Percentiles rank a stretch among this genome's conserved stretches.
phyloP scores from a whole-genome alignment of 1,140 invertebrate genomes.

The Oedothorax gibbosus region DNA sequence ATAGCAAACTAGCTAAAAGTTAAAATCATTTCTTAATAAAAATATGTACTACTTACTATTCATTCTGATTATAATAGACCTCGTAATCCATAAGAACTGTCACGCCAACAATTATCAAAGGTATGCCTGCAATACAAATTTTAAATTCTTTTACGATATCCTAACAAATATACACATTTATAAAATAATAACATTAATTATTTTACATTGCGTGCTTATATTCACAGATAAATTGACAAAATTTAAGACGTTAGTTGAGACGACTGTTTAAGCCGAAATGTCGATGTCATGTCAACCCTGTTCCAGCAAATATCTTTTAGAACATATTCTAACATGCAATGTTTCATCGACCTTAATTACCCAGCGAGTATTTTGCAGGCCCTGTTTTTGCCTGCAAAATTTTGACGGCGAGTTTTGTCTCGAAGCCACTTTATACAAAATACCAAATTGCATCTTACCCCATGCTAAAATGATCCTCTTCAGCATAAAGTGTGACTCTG shows the following conservation, averaged over 20 bases:
- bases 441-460: conserved; percentile 68
- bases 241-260: no score
- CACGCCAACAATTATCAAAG: conserved; percentile 67
- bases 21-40: no score
- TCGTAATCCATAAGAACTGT: conserved; percentile 66
- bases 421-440: no score
- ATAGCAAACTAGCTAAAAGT: no score
- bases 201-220: not conserved
- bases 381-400: no score
- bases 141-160: not conserved
- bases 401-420: no score
- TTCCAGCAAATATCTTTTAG: no score
- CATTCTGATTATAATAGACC: conserved; percentile 65
- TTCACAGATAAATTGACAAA: no score
- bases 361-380: no score
- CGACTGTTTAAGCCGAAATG: no score
- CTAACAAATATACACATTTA: not conserved
- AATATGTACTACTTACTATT: conserved; percentile 57
- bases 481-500: conserved; percentile 71
- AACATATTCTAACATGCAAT: no score
- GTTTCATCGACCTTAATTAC: no score
- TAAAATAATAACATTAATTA: not conserved
- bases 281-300: not conserved
- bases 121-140: conserved; percentile 68
- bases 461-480: conserved; percentile 72